A percentile compares a stretch with the other conserved stretches of the same genome.
phyloP scores from a whole-genome alignment of 2,888 invertebrate species.

The Sinodicranocentrus sp. region DNA sequence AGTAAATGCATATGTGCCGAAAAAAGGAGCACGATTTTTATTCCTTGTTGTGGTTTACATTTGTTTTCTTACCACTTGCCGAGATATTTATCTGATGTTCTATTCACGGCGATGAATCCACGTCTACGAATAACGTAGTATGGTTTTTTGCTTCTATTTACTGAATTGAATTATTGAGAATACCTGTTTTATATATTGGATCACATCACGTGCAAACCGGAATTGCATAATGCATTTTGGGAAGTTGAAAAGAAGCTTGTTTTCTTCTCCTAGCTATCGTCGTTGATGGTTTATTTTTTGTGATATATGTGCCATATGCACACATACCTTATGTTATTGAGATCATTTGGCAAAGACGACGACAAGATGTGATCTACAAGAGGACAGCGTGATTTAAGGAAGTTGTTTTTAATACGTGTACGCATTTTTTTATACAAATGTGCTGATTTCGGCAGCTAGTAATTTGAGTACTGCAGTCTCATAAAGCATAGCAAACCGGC shows the following conservation, averaged over 20 bases:
- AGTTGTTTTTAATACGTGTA: constrained; percentile 24
- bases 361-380: not conserved
- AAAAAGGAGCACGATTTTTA: constrained; percentile 19
- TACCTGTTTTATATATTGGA: constrained; percentile 37
- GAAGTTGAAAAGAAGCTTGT: constrained; percentile 17
- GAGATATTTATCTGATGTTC: not conserved
- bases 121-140: too few relatives aligned
- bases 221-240: constrained; percentile 56
- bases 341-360: not conserved
- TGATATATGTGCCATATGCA: too few relatives aligned
- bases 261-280: not conserved
- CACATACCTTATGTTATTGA: too few relatives aligned
- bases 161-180: constrained; percentile 18
- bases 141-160: constrained; percentile 11
- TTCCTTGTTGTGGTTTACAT: not conserved
- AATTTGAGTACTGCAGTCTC: too few relatives aligned
- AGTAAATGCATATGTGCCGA: constrained; percentile 17
- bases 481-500: too few relatives aligned
- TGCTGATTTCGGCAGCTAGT: too few relatives aligned
- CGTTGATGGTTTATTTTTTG: too few relatives aligned
- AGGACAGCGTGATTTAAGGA: constrained; percentile 14
- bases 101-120: not conserved
- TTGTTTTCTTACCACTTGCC: constrained; percentile 3
- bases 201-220: constrained; percentile 63
- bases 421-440: constrained; percentile 30